Base-by-base conservation (phyloP, 2,888 invertebrate species). In the Drosophila borborema region DNA sequence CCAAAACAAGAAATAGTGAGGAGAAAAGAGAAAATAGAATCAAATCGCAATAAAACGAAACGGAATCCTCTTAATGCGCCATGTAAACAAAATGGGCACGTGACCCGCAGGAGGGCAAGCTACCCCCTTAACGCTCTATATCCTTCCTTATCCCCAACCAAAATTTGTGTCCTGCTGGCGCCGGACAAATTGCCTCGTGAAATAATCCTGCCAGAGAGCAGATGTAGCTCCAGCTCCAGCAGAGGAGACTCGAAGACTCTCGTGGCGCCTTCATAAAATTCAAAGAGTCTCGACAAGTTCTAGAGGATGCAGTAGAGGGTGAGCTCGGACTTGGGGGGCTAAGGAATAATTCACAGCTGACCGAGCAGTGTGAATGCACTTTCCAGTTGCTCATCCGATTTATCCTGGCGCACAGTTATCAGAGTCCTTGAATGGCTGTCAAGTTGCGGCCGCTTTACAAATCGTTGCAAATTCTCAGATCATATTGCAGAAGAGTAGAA, bases 71-170 rank as follows among this genome's bases (percentile, higher is more conserved):
- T 87, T 90, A 91, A 91, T 91, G 90, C 87, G 81, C 71, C 84
- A 86, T 88, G 90, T 91, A 92, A 92, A 91, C 91, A 92, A 91
- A 87, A 82, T 78, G 80, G 66, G 84, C 92, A 92, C 91, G 92
- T 91, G 92, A 90, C 90, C 77, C 74, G 75, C 68, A 84, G 67
- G 64, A 72, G 67, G 58, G 66, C 38, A 36, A 61, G 20, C 38
- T 12, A 12, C 23, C 28, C 48, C 28, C 20, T 20, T 12, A 8
- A 12, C 34, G 18, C 58, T 4, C 38, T 8, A 6, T 5, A 8
- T 54, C 10, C 23, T 2, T 14, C 31, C 31, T 43, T 56, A 23
- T 41, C 43, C n/a, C 40, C 7, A 3, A 16, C 49, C 64, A 9
- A 65, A 59, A 61, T 54, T 53, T 72, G 61, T 80, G 67, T 65